Evolutionary conservation across 2,888 invertebrate species (phyloP), one percentile per base, ranked within the genome.

Genomic region (Polyploca ridens): DNA sequence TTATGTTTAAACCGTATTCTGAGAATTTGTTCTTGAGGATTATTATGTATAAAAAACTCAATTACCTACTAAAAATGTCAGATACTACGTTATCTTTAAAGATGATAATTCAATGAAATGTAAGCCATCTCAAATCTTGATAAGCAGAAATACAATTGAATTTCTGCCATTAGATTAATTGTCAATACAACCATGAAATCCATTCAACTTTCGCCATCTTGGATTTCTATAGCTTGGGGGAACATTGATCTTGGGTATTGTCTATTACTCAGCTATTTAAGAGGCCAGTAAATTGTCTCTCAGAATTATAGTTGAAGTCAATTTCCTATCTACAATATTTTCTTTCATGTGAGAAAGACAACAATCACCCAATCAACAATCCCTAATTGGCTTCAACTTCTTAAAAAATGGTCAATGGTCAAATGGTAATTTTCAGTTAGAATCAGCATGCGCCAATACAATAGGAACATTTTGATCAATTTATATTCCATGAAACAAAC

Each of bases 101-200:
- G 19, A 41, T 13, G 3, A 41, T 16, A 11, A 27, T 19, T 54
- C 54, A 54, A 54, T 54, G 19, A 54, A 54, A 54, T 54, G 19
- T 54, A 54, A 19, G 19, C 10, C 10, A 54, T 19, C 27, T 44
- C n/a, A 19, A 44, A 62, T 64, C 67, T 63, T 66, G 71, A 69
- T 69, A 71, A 69, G 64, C 65, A 49, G 35, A 66, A 69, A 68
- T 64, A 68, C 69, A 68, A 69, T 66, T 60, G 65, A 58, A 59
- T 66, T 64, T 67, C 54, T 65, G 61, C 68, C 60, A 65, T 69
- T 65, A 64, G 68, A 71, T 69, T 67, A 68, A 71, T 69, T 66
- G 69, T 68, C 65, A 63, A 69, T 69, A 60, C 13, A 19, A 64
- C 27, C 57, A 57, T 57, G 57, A 64, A 38, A 57, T 60, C 33